phyloP scores from a whole-genome alignment of 2,113 vertebrate species.

The Promerops cafer region DNA sequence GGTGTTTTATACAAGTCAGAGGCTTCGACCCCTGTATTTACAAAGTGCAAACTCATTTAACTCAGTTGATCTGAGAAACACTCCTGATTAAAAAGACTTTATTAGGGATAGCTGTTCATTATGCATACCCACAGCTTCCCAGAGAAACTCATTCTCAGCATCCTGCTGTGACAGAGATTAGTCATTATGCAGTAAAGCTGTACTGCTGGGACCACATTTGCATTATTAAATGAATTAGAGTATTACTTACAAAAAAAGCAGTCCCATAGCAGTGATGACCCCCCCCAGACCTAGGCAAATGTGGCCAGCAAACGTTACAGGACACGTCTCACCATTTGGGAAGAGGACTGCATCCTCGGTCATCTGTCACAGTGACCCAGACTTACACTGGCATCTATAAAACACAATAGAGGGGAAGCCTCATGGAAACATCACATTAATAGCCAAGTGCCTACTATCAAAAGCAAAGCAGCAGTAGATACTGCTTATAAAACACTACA shows the following conservation, averaged over 20 bases:
- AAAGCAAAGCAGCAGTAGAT: background rate
- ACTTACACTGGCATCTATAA: background rate
- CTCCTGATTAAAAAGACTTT: background rate
- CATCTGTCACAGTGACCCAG: background rate
- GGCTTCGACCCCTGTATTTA: background rate
- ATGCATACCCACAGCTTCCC: slow-evolving; percentile 24
- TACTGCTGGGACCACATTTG: slow-evolving; percentile 40
- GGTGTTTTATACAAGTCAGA: background rate
- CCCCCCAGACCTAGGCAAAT: background rate
- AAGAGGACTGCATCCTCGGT: background rate
- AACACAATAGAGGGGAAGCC: background rate
- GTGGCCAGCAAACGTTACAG: background rate
- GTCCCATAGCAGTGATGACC: background rate
- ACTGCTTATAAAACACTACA: background rate
- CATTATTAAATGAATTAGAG: slow-evolving; percentile 52
- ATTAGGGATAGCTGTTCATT: slow-evolving; percentile 28
- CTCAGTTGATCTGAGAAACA: slow-evolving; percentile 5
- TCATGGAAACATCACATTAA: background rate
- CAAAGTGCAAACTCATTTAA: slow-evolving; percentile 6
- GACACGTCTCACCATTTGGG: background rate
- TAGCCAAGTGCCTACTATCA: background rate
- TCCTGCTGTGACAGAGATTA: slow-evolving; percentile 52
- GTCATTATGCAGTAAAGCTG: slow-evolving; percentile 33
- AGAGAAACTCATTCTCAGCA: background rate
- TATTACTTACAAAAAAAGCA: slow-evolving; percentile 24